Evolutionary conservation across 2,888 invertebrate genomes (phyloP).

Genomic region (Dynastes maya): DNA sequence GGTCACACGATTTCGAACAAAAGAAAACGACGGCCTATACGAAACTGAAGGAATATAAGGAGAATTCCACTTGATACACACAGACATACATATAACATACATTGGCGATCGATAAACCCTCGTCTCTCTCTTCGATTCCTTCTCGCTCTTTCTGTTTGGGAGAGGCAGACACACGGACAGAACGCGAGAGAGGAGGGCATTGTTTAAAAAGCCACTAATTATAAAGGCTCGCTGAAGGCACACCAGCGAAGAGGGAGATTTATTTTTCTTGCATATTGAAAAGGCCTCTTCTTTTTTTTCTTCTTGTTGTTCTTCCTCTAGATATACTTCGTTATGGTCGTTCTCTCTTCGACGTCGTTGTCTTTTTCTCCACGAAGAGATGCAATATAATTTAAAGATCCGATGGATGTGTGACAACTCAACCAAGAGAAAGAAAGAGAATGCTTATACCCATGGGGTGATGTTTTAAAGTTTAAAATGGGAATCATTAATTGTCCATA

Average conservation of each 20-base stretch:
- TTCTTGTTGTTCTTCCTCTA: constrained; percentile 61
- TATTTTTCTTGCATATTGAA: constrained; percentile 72
- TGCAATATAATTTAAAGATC: constrained; percentile 70
- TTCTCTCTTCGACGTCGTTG: constrained; percentile 64
- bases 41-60: constrained; percentile 2
- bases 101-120: not conserved
- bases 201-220: constrained; percentile 71
- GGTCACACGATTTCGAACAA: constrained; percentile 21
- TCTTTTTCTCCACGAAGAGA: too few relatives aligned
- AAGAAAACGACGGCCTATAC: constrained; percentile 13
- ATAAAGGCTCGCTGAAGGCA: constrained; percentile 66
- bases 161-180: not conserved
- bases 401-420: constrained; percentile 64
- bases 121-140: too few relatives aligned
- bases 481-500: constrained; percentile 29
- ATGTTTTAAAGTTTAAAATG: constrained; percentile 40
- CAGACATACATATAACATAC: constrained; percentile 1
- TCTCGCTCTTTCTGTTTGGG: not conserved
- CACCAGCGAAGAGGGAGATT: constrained; percentile 64
- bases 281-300: constrained; percentile 50
- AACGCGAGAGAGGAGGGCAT: constrained; percentile 60
- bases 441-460: constrained; percentile 51
- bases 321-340: not conserved
- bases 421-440: constrained; percentile 49
- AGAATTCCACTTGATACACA: constrained; percentile 18